These are phyloP conservation scores for Merops nubicus DNA, from an alignment of 2,113 vertebrate genomes.

Conservation along the genomic window DNA sequence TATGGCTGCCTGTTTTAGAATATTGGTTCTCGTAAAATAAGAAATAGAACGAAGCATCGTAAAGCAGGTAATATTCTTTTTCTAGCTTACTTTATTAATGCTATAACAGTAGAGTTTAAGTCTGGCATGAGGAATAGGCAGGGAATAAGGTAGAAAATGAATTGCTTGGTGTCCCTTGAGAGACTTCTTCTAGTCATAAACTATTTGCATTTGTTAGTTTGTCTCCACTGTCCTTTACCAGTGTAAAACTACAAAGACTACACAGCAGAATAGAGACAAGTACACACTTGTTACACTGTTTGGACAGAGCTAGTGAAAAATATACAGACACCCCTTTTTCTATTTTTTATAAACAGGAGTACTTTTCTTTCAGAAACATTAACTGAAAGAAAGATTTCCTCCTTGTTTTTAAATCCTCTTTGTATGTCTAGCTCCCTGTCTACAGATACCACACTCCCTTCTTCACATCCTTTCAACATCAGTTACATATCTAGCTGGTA, in stretches of 20 bases:
- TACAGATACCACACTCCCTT: neutral
- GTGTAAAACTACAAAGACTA: neutral
- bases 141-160: neutral
- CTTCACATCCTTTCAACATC: neutral
- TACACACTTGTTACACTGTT: neutral
- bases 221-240: neutral
- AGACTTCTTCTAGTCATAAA: neutral
- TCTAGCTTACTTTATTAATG: neutral
- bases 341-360: neutral
- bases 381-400: neutral
- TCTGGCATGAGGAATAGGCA: neutral
- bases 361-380: neutral
- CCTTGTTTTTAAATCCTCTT: neutral
- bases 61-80: neutral
- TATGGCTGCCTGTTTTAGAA: neutral
- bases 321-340: rapidly evolving
- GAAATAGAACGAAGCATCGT: neutral
- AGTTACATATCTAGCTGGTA: neutral
- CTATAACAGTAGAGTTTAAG: neutral
- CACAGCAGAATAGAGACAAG: neutral
- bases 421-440: neutral
- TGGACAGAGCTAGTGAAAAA: neutral
- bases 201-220: neutral
- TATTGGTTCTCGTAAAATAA: neutral
- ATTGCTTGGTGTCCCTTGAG: neutral